These are phyloP conservation scores for Meloidogyne hapla DNA, from an alignment of 1,140 invertebrate genomes.

Conservation along the genomic window DNA sequence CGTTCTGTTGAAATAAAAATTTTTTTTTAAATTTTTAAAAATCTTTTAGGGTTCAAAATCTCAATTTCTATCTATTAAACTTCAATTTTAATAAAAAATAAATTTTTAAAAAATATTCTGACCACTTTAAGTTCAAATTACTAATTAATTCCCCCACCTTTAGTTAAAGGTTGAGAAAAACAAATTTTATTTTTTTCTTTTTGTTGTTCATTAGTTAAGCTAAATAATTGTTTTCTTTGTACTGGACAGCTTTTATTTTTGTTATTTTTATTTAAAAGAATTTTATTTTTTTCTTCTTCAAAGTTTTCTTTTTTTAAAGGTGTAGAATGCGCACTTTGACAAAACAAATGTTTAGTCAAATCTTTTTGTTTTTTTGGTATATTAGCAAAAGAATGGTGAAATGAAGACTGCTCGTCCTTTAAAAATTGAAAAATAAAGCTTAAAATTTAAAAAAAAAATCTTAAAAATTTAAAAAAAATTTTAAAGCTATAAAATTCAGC, in stretches of 20 bases:
- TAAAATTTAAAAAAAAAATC: too few species aligned
- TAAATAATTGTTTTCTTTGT: background rate
- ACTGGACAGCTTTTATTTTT: background rate
- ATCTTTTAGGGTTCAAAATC: background rate
- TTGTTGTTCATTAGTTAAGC: background rate
- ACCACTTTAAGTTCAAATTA: too few species aligned
- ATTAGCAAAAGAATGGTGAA: background rate
- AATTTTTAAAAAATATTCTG: too few species aligned
- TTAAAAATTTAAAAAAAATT: too few species aligned
- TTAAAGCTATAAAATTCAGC: too few species aligned
- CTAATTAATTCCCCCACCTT: too few species aligned
- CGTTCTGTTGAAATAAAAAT: background rate
- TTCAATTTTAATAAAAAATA: too few species aligned
- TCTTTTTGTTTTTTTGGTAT: background rate
- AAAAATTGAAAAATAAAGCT: background rate
- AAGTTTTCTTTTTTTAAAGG: background rate
- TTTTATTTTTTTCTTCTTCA: background rate
- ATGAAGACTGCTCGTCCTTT: background rate
- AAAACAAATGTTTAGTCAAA: background rate
- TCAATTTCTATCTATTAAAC: too few species aligned
- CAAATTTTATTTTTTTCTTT: background rate
- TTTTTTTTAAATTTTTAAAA: background rate
- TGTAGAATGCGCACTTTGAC: background rate
- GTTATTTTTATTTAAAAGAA: background rate
- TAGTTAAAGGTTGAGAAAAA: background rate